Conservation (phyloP, 53 echinoderm and acorn worm genomes). For the Paelopatides confundens region DNA sequence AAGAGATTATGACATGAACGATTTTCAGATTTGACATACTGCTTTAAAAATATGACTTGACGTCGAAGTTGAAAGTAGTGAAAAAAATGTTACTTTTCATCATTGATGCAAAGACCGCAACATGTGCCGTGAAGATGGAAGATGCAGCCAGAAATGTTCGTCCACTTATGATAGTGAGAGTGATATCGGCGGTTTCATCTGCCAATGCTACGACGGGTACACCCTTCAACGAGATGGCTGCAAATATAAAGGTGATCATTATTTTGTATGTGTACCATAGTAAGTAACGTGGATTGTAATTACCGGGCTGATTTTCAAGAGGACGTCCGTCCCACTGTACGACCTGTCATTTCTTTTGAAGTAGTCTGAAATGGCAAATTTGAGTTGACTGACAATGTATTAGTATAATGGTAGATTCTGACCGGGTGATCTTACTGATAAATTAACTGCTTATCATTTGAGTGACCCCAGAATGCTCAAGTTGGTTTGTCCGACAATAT, state of each 20-base stretch:
- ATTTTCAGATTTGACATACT: neutral
- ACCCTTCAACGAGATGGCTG: conserved; percentile 57
- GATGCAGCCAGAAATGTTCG: conserved; percentile 85
- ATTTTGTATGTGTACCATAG: too few relatives aligned
- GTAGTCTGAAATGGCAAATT: too few relatives aligned
- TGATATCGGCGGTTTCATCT: conserved; percentile 65
- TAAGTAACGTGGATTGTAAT: too few relatives aligned
- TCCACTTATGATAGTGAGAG: neutral
- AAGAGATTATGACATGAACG: neutral
- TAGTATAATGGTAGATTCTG: too few relatives aligned
- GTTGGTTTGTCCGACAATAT: too few relatives aligned
- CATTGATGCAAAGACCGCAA: conserved; percentile 55
- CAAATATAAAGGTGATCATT: conserved; percentile 65
- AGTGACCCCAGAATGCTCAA: too few relatives aligned
- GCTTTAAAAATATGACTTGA: neutral
- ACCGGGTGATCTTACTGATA: too few relatives aligned
- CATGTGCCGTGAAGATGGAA: conserved; percentile 76
- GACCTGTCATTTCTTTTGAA: too few relatives aligned
- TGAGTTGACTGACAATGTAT: too few relatives aligned
- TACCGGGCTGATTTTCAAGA: too few relatives aligned
- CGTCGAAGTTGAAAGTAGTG: neutral
- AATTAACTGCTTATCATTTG: too few relatives aligned
- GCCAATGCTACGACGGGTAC: conserved; percentile 82
- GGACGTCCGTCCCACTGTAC: too few relatives aligned
- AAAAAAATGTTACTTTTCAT: neutral